These are phyloP conservation scores for Halocaridina rubra DNA, from an alignment of 2,888 invertebrate species.

Conservation along the genomic window DNA sequence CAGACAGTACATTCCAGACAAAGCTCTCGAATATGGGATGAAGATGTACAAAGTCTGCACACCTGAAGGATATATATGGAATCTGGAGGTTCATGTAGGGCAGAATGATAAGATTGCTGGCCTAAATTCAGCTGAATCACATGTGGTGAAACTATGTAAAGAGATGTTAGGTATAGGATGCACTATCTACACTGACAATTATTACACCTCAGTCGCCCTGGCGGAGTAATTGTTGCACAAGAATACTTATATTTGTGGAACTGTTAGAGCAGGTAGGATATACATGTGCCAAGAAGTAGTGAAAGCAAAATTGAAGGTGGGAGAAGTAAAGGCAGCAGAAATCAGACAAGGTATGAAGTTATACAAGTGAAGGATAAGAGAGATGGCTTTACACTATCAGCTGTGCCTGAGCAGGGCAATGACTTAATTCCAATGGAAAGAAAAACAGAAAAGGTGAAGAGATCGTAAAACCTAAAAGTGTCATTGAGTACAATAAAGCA, in stretches of 20 bases:
- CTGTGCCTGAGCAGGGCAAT: constrained; percentile 24
- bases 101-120: not conserved
- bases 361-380: constrained; percentile 14
- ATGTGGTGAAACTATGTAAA: not conserved
- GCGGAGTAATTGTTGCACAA: not conserved
- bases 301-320: not conserved
- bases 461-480: constrained; percentile 36
- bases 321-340: constrained; percentile 4
- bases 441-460: constrained; percentile 21
- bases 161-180: constrained; percentile 10
- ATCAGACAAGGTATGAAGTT: not conserved
- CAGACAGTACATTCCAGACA: constrained; percentile 11
- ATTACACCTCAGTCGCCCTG: not conserved
- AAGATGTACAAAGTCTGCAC: constrained; percentile 26
- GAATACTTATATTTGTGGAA: not conserved
- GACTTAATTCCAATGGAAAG: not conserved
- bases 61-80: constrained; percentile 21
- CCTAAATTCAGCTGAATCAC: not conserved
- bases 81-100: not conserved
- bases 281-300: not conserved
- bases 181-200: constrained; percentile 15
- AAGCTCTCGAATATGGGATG: constrained; percentile 12
- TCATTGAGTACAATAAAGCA: constrained; percentile 35
- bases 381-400: constrained; percentile 20
- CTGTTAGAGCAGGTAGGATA: not conserved